phyloP scores from a whole-genome alignment of 2,113 vertebrate genomes.

The Pavo muticus region DNA sequence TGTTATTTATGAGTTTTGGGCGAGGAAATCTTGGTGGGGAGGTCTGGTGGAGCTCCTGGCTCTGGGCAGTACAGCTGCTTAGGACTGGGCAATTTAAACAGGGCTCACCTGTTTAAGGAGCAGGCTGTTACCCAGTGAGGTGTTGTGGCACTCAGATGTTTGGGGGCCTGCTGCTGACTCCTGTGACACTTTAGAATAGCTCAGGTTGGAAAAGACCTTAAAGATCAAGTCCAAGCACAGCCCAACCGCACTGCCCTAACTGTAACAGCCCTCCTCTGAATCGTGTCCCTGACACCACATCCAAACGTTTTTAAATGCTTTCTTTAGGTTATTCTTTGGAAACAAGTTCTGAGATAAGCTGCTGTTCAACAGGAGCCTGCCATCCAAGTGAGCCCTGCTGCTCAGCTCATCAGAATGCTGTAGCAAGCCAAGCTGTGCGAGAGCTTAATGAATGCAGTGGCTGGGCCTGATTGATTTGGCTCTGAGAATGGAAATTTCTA shows the following conservation, averaged over 20 bases:
- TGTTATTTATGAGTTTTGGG: background rate
- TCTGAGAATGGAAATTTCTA: background rate
- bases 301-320: background rate
- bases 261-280: no score
- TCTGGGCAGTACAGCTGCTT: no score
- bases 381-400: background rate
- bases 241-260: no score
- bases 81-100: background rate
- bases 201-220: no score
- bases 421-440: background rate
- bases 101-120: accelerated
- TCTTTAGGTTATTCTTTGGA: background rate
- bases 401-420: background rate
- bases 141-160: background rate
- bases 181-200: background rate
- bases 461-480: background rate
- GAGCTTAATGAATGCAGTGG: background rate
- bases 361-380: background rate
- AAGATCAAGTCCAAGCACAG: no score
- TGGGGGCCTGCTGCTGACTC: background rate
- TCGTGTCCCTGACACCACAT: no score
- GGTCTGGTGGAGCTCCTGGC: no score
- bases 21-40: accelerated
- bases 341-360: background rate
- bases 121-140: background rate